Conservation (phyloP, 2,797 vertebrate genomes). For the Sebastes jordani region DNA sequence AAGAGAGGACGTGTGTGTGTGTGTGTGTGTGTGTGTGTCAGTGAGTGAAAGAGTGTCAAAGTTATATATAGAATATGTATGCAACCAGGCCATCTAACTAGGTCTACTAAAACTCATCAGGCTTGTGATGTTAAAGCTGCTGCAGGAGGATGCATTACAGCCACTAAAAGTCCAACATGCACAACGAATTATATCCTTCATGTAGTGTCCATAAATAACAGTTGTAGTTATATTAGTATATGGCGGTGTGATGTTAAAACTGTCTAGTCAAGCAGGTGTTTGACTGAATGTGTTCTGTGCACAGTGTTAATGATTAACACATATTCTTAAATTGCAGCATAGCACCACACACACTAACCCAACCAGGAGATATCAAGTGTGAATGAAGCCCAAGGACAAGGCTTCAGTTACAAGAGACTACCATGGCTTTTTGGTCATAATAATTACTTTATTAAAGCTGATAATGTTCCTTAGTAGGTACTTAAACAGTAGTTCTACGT, state of each 20-base stretch:
- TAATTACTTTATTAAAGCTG: neutral
- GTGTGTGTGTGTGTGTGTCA: neutral
- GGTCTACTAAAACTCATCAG: neutral
- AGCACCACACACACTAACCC: conserved; percentile 62
- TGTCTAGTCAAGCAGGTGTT: conserved; percentile 4
- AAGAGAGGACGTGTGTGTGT: conserved; percentile 1
- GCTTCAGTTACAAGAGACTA: neutral
- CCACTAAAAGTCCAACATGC: neutral
- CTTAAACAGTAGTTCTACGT: neutral
- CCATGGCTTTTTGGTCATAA: neutral
- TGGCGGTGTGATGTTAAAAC: neutral
- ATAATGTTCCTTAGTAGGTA: neutral
- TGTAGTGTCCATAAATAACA: neutral
- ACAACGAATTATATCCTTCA: neutral
- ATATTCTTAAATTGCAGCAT: conserved; percentile 33
- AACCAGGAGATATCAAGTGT: neutral
- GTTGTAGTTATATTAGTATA: neutral
- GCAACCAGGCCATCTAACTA: conserved; percentile 11
- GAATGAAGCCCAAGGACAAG: neutral
- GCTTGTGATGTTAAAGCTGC: neutral
- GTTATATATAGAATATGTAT: conserved; percentile 12
- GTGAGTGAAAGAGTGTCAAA: neutral
- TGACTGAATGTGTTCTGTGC: neutral
- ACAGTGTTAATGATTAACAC: conserved; percentile 67
- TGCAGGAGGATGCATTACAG: neutral